phyloP scores from a whole-genome alignment of 23 tunicate species.

The Botrylloides violaceus region DNA sequence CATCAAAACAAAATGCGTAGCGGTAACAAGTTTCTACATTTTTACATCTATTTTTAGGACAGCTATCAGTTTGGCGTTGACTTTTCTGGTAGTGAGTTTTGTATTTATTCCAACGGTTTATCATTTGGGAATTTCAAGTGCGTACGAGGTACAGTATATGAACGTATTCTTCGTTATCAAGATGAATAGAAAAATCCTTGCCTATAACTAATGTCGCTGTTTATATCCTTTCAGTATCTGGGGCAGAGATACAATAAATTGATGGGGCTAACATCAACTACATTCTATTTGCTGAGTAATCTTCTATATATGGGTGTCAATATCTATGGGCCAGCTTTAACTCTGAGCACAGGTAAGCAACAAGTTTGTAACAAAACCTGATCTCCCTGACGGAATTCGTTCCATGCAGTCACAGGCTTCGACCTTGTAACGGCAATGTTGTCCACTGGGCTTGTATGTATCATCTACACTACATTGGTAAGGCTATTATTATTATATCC shows the following conservation, averaged over 20 bases:
- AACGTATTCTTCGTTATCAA: too few species aligned
- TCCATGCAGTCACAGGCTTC: background rate
- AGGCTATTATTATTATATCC: too few species aligned
- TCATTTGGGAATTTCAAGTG: conserved; percentile 4
- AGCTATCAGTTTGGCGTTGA: background rate
- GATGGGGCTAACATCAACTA: background rate
- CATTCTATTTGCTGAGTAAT: background rate
- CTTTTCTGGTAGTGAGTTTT: background rate
- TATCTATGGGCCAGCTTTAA: conserved; percentile 19
- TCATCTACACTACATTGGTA: background rate
- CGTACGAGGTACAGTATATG: conserved; percentile 31
- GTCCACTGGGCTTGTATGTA: background rate
- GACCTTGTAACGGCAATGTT: background rate
- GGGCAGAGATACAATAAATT: background rate
- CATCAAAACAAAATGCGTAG: too few species aligned
- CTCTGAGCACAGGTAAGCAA: conserved; percentile 11
- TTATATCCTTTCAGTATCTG: conserved; percentile 14
- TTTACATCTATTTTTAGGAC: background rate
- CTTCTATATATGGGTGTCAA: conserved; percentile 8
- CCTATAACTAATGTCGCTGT: too few species aligned
- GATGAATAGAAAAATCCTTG: too few species aligned
- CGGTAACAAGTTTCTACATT: too few species aligned
- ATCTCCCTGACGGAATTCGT: too few species aligned
- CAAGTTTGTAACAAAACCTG: too few species aligned
- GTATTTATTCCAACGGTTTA: conserved; percentile 12